Evolutionary conservation across 1,140 invertebrate genomes (phyloP).

Genomic region (Brachionus paranguensis): DNA sequence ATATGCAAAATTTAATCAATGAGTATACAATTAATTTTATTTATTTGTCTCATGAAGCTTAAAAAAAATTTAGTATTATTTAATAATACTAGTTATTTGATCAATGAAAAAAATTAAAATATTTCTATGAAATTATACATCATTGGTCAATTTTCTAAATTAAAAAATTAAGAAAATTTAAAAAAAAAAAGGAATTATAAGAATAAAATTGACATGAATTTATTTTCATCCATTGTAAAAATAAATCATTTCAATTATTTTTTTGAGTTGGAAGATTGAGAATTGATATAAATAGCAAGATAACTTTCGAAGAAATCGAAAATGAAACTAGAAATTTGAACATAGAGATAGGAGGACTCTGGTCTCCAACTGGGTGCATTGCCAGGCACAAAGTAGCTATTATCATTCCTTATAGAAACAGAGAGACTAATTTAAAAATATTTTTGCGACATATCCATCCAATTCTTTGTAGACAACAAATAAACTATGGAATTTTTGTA

Average conservation of each 20-base stretch:
- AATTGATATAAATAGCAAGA: background rate
- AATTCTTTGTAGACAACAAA: slow-evolving; percentile 45
- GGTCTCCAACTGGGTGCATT: slow-evolving; percentile 66
- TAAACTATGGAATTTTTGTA: slow-evolving; percentile 47
- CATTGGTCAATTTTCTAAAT: too few species aligned
- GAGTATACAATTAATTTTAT: too few species aligned
- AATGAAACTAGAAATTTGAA: background rate
- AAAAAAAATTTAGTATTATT: too few species aligned
- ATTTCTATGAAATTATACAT: too few species aligned
- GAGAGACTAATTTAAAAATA: slow-evolving; percentile 44
- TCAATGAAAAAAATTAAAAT: too few species aligned
- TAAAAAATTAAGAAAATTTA: too few species aligned
- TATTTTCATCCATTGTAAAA: background rate
- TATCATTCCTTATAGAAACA: slow-evolving; percentile 44
- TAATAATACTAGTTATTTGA: too few species aligned
- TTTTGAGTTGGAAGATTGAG: background rate
- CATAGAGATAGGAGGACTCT: slow-evolving; percentile 52
- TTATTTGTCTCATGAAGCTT: too few species aligned
- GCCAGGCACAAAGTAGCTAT: slow-evolving; percentile 58
- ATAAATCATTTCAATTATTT: background rate
- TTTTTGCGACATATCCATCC: slow-evolving; percentile 47
- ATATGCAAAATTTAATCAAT: too few species aligned
- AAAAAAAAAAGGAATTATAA: too few species aligned
- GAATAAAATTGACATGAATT: too few species aligned
- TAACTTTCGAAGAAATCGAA: background rate